Conservation (phyloP, 2,113 vertebrate species). For the Asarcornis scutulata region DNA sequence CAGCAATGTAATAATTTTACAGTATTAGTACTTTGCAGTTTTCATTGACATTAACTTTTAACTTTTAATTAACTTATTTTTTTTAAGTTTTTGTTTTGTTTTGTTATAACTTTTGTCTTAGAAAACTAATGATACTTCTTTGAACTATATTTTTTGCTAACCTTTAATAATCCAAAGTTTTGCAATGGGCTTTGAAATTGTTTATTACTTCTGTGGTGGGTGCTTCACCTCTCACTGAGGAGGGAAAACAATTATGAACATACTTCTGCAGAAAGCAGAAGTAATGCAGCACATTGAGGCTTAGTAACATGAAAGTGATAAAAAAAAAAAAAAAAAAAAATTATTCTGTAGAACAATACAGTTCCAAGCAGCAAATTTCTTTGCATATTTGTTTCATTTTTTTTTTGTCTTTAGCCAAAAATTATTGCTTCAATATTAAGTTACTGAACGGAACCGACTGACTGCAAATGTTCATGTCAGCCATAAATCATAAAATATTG, state of each 20-base stretch:
- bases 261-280: neutral
- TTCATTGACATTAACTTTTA: neutral
- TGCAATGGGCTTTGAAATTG: neutral
- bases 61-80: too few species aligned
- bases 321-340: neutral
- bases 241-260: neutral
- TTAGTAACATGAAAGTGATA: neutral
- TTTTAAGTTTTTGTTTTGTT: too few species aligned
- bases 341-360: neutral
- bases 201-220: neutral
- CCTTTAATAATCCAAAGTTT: neutral
- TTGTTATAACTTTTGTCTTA: neutral
- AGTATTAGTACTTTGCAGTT: neutral
- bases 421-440: neutral
- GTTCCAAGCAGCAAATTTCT: neutral
- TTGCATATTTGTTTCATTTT: neutral
- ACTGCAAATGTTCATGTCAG: neutral
- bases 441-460: neutral
- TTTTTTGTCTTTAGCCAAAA: neutral
- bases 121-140: neutral
- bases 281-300: neutral
- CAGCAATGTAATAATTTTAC: neutral
- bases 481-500: neutral
- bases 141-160: neutral
- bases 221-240: neutral